Evolutionary conservation across 2,888 invertebrate species (phyloP).

Genomic region (Apamea sordens): DNA sequence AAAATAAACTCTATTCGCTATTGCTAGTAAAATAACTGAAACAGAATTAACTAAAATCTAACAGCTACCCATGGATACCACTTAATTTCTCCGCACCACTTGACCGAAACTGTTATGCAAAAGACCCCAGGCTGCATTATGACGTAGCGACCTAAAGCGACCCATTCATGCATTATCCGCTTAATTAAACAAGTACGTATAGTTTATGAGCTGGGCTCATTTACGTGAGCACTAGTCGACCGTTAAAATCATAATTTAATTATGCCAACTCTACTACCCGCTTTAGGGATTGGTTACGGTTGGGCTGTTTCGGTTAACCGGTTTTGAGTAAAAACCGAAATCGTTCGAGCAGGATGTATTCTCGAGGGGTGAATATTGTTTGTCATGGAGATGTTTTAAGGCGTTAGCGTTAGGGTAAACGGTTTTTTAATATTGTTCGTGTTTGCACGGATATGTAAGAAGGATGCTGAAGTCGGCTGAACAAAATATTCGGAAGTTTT

Average conservation of each 20-base stretch:
- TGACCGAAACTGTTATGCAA: slow-evolving; percentile 59
- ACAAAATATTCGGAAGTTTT: neutral
- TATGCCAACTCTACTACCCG: slow-evolving; percentile 65
- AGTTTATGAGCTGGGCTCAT: slow-evolving; percentile 74
- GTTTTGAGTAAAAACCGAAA: slow-evolving; percentile 54
- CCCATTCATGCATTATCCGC: slow-evolving; percentile 69
- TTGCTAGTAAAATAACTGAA: neutral
- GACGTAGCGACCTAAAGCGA: slow-evolving; percentile 55
- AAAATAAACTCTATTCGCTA: neutral
- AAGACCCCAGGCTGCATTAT: slow-evolving; percentile 58
- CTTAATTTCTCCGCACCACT: slow-evolving; percentile 36
- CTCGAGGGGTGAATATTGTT: slow-evolving; percentile 43
- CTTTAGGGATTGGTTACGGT: slow-evolving; percentile 57
- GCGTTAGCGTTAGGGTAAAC: neutral
- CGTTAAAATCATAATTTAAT: slow-evolving; percentile 74
- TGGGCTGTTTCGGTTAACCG: slow-evolving; percentile 36
- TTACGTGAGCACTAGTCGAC: slow-evolving; percentile 69
- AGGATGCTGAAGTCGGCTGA: neutral
- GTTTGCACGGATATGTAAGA: neutral
- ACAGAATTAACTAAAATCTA: neutral
- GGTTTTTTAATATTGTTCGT: slow-evolving; percentile 3
- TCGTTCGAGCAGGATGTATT: slow-evolving; percentile 15
- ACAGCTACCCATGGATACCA: slow-evolving; percentile 14
- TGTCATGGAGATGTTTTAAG: slow-evolving; percentile 10
- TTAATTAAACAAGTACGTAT: slow-evolving; percentile 76